Conservation (phyloP, 2,797 vertebrate species). For the Enteromius mattozi region DNA sequence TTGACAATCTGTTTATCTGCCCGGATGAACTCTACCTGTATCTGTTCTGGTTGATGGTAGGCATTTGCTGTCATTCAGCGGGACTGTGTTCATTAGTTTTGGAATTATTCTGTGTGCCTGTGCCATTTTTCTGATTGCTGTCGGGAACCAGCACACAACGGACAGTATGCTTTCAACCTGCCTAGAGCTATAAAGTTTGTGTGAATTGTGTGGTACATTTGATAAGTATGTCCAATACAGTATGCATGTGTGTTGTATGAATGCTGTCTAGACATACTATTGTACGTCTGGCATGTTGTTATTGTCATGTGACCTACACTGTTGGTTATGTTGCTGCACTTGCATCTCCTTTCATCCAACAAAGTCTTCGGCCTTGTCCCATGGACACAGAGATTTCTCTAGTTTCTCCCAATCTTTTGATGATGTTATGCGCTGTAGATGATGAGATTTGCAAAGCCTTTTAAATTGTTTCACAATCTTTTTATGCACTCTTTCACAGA, state of each 20-base stretch:
- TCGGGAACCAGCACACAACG: not conserved
- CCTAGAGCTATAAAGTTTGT: not conserved
- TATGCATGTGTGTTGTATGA: not conserved
- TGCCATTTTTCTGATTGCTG: not conserved
- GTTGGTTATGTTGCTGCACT: not conserved
- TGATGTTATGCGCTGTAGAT: no score
- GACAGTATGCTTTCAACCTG: not conserved
- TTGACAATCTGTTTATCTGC: slow-evolving; percentile 40
- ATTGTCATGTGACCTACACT: not conserved
- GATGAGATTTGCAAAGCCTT: no score
- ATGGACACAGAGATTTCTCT: no score
- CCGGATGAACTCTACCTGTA: not conserved
- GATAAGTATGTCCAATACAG: not conserved
- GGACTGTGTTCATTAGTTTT: not conserved
- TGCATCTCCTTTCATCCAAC: not conserved
- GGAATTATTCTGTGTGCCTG: not conserved
- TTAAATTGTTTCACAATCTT: no score
- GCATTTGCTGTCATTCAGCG: slow-evolving; percentile 22
- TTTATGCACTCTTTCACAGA: no score
- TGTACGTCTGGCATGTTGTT: not conserved
- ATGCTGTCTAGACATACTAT: not conserved
- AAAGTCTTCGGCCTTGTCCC: no score
- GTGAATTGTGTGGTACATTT: not conserved
- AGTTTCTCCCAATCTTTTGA: no score
- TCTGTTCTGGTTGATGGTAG: slow-evolving; percentile 2